phyloP scores from a whole-genome alignment of 1,140 invertebrate species.

The Glossosoma conforme region DNA sequence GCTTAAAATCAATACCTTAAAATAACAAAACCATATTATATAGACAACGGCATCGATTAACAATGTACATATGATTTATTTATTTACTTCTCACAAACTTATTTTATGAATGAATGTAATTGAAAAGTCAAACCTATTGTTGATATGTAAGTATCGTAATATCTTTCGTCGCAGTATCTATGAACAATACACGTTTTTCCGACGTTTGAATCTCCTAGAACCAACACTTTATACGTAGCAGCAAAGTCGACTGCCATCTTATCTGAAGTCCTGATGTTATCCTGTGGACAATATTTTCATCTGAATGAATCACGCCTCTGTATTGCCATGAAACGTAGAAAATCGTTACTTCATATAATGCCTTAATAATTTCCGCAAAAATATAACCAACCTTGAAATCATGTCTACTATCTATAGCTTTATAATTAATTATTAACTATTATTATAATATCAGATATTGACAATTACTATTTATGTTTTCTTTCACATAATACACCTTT shows the following conservation, averaged over 20 bases:
- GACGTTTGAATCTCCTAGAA: constrained; percentile 86
- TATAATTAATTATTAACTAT: no score
- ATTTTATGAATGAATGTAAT: no score
- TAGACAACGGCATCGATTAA: constrained; percentile 1
- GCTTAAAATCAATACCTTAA: constrained; percentile 85
- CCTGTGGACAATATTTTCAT: constrained; percentile 11
- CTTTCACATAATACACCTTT: no score
- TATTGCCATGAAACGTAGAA: constrained; percentile 8
- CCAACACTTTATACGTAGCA: constrained; percentile 79
- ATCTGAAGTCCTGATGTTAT: constrained; percentile 26
- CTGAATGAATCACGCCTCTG: background rate
- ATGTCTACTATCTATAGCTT: no score
- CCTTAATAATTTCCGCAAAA: no score
- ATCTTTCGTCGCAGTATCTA: constrained; percentile 84
- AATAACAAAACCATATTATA: constrained; percentile 7
- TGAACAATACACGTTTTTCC: constrained; percentile 90
- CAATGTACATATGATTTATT: background rate
- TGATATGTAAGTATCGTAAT: constrained; percentile 87
- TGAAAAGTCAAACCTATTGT: constrained; percentile 69
- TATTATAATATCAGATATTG: no score
- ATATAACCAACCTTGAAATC: no score
- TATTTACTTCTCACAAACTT: constrained; percentile 3
- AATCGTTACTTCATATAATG: constrained; percentile 18
- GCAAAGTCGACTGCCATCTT: constrained; percentile 77
- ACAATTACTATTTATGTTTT: no score